Conservation (phyloP, 2,113 vertebrate genomes). For the Actenoides lindsayi region DNA sequence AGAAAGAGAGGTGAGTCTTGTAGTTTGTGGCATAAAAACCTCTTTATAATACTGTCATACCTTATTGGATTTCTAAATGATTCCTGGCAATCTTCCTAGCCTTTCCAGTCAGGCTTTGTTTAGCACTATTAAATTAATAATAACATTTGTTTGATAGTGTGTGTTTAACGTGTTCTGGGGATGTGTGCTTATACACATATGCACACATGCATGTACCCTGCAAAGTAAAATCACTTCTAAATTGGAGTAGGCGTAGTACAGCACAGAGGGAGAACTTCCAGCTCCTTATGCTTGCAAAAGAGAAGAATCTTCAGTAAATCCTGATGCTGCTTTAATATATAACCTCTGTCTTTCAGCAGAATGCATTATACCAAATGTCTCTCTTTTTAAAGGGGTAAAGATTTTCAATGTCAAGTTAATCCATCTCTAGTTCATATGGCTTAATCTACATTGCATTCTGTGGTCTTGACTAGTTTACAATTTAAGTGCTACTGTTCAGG, state of each 20-base stretch:
- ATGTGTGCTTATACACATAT: neutral
- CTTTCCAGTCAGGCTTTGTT: neutral
- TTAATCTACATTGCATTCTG: neutral
- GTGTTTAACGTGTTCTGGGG: neutral
- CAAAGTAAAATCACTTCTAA: neutral
- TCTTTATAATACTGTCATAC: neutral
- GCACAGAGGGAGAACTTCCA: neutral
- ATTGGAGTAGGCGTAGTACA: neutral
- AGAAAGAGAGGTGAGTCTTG: slow-evolving; percentile 90
- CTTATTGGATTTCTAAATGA: neutral
- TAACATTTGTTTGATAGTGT: neutral
- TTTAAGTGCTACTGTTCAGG: neutral
- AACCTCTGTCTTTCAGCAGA: neutral
- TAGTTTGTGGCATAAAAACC: neutral
- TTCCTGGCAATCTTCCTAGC: neutral
- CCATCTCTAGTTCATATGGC: neutral
- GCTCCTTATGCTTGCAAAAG: neutral
- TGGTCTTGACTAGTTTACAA: neutral
- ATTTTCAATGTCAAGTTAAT: neutral
- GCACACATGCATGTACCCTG: too few species aligned
- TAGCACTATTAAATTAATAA: neutral
- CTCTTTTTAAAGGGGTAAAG: neutral
- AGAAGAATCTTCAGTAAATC: neutral
- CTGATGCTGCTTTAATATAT: neutral
- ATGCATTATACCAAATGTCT: neutral